These are phyloP conservation scores for Atherinosoma microstoma DNA, from an alignment of 2,797 vertebrate species.

Conservation along the genomic window DNA sequence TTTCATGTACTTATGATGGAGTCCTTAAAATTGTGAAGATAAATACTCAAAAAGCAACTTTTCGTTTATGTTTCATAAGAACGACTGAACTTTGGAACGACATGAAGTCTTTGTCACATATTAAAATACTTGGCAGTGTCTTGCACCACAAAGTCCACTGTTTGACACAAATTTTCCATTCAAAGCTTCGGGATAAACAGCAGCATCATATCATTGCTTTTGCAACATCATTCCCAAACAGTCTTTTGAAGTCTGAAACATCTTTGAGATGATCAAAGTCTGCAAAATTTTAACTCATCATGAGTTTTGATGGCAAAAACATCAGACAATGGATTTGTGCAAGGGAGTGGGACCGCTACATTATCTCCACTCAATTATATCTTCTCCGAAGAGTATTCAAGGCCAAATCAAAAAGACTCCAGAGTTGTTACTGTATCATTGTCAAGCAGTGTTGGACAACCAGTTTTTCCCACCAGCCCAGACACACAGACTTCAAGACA, in stretches of 20 bases:
- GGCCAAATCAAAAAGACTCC: conserved; percentile 54
- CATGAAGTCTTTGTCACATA: conserved; percentile 38
- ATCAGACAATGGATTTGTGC: conserved; percentile 71
- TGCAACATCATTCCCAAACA: conserved; percentile 59
- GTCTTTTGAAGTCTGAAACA: conserved; percentile 66
- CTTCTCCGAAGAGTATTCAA: conserved; percentile 61
- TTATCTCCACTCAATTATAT: conserved; percentile 68
- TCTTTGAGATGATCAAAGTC: conserved; percentile 64
- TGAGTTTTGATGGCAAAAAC: conserved; percentile 55
- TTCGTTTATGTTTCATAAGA: conserved; percentile 1
- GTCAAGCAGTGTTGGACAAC: conserved; percentile 27
- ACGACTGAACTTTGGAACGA: conserved; percentile 50
- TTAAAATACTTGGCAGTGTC: conserved; percentile 54
- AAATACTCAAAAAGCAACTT: neutral
- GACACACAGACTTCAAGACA: conserved; percentile 7
- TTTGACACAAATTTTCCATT: conserved; percentile 24
- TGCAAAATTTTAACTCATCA: conserved; percentile 59
- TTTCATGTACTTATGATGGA: conserved; percentile 18
- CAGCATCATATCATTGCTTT: conserved; percentile 58
- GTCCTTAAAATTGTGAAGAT: conserved; percentile 6
- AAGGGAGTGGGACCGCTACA: conserved; percentile 63
- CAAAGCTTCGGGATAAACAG: conserved; percentile 7
- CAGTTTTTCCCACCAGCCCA: conserved; percentile 24
- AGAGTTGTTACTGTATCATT: conserved; percentile 61
- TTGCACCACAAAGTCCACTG: conserved; percentile 56